Base-by-base conservation (phyloP, 1,140 invertebrate species). In the Macrobrachium rosenbergii region DNA sequence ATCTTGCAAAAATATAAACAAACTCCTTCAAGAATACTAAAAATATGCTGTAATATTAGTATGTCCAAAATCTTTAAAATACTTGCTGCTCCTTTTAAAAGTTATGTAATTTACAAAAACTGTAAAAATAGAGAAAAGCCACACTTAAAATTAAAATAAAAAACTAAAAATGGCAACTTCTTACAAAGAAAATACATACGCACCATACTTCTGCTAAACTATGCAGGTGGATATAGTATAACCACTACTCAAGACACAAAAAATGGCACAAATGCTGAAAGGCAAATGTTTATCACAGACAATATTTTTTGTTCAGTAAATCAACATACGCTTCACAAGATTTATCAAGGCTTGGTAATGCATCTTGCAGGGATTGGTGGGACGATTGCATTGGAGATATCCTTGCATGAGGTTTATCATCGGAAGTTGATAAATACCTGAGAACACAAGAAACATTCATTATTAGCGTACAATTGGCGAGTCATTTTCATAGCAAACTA, bases 241-340 rank as follows among this genome's bases (percentile, higher is more conserved):
- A 12, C 52, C 52, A 52, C 12, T 52, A 5, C 0, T 52, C 52
- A 52, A 8, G 12, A 12, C 8, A 12, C 52, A 5, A 52, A 52
- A 52, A 52, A 52, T 52, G 52, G 52, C 52, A 52, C 7, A 10
- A 12, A 52, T 12, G 52, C 8, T 5, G 52, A 52, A 52, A 52
- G 52, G 52, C 52, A 52, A 52, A 10, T 52, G 12, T 52, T 10
- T 58, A 12, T 87, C 78, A 87, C 59, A 87, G 67, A 2, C 85
- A 78, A 64, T 87, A 87, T 52, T 80, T 81, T 37, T 73, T 87
- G 52, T 81, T 75, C 6, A 87, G 78, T 11, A 87, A 58, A 21
- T 87, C 85, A n/a, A 87, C 78, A 64, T 87, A 87, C 23, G 75
- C 69, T 73, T 87, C 64, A n/a, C 85, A 81, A 6, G 85, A 82